Base-by-base conservation (phyloP, 1,140 invertebrate genomes). In the Ostrea edulis region DNA sequence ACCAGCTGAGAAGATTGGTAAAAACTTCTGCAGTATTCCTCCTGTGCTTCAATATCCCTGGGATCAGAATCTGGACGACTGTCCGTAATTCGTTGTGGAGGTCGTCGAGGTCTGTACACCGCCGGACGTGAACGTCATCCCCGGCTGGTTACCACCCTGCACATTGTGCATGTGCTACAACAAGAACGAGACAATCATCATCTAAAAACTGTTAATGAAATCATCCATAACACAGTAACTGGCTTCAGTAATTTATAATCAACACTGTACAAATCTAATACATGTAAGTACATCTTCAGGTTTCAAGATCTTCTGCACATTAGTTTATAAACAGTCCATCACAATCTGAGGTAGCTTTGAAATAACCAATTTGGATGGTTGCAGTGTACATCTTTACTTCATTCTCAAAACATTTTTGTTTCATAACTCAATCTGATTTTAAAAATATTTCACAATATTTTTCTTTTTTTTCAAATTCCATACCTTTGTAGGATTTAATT, bases 121-220 rank as follows among this genome's bases (percentile, higher is more conserved):
- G 8, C 90, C 88, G 8, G 92, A 91, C 44, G 89, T 91, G 87
- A 91, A 93, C 81, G 90, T 90, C 89, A 93, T 91, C 29, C 87
- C 89, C 77, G 92, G 91, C 82, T 94, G 93, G 35, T 88, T 90
- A n/a, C 87, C 87, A 9, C 89, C 86, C 62, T 93, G 92, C 12
- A 94, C 92, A 87, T 92, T 93, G 88, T 94, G 93, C 55, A 94
- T 92, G 87, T 94, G 93, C 93, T 94, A 90, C 44, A 92, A 92
- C 35, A 86, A 88, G 12, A 91, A 88, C 77, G 5, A 86, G 44
- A 81, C 7, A 17, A 58, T 84, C 55, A 55, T 55, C 83, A 52
- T 82, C 17, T 52, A 9, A 53, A 3, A 84, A 84, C 5, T 44
- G 5, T 8, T 12, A 11, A 17, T 14, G 25, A 84, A 84, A 84